Percentiles rank a stretch among this genome's conserved stretches.
These are phyloP conservation scores for Drosophila tripunctata DNA, from an alignment of 2,888 invertebrate species.

Conservation along the genomic window DNA sequence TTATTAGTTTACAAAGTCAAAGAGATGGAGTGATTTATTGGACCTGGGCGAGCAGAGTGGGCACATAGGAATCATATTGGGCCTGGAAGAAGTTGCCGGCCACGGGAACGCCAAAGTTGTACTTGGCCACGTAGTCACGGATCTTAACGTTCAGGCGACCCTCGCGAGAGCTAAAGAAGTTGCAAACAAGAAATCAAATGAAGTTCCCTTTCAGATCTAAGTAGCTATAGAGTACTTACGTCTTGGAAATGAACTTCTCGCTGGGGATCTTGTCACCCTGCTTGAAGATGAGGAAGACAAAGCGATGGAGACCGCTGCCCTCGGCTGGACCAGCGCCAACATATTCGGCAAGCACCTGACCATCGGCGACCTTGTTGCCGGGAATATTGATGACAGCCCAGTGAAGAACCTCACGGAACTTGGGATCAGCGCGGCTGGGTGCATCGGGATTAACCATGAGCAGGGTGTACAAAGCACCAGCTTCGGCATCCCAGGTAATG, in stretches of 20 bases:
- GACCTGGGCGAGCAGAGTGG: conserved; percentile 83
- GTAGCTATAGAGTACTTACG: conserved; percentile 43
- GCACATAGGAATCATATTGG: conserved; percentile 92
- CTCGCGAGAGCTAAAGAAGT: conserved; percentile 79
- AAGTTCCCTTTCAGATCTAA: no score
- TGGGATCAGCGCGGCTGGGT: conserved; percentile 91
- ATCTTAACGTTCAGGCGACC: conserved; percentile 88
- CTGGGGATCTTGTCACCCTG: conserved; percentile 85
- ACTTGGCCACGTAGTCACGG: conserved; percentile 89
- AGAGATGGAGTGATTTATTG: conserved; percentile 33
- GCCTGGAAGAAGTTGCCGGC: conserved; percentile 94
- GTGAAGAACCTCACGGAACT: conserved; percentile 94
- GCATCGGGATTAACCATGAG: conserved; percentile 91
- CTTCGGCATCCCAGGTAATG: conserved; percentile 77
- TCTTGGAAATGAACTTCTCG: conserved; percentile 71
- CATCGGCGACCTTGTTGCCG: conserved; percentile 88
- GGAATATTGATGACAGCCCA: conserved; percentile 96
- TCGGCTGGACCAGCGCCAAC: conserved; percentile 93
- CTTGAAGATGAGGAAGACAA: conserved; percentile 91
- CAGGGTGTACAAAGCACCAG: conserved; percentile 79
- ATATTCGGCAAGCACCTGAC: conserved; percentile 92
- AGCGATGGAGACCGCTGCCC: conserved; percentile 91
- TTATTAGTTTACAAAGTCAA: conserved; percentile 53
- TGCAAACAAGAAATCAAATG: not conserved
- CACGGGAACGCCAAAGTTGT: conserved; percentile 89